Percentiles rank a stretch among this genome's conserved stretches.
Conservation (phyloP, 2,797 vertebrate genomes). For the Gorsachius magnificus region DNA sequence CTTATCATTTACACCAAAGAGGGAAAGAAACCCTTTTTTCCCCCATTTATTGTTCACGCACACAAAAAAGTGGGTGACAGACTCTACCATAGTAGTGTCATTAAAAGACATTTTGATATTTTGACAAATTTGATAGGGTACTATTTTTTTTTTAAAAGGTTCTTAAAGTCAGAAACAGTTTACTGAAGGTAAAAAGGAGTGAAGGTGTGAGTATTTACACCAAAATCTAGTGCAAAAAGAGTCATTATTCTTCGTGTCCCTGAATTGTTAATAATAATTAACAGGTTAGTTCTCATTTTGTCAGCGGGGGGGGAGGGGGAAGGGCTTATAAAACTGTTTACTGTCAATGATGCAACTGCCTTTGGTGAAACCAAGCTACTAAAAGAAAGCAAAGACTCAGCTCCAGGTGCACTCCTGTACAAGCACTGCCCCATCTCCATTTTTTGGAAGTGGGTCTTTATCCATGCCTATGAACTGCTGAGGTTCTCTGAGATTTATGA, state of each 20-base stretch:
- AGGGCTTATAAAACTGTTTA: not conserved
- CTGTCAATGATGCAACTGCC: not conserved
- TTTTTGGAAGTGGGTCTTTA: not conserved
- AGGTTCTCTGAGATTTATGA: not conserved
- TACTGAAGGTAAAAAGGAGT: not conserved
- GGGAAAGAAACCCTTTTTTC: not conserved
- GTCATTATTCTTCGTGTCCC: not conserved
- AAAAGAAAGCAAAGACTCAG: not conserved
- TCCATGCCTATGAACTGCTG: not conserved
- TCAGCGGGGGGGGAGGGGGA: not conserved
- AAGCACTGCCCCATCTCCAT: not conserved
- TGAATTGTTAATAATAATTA: not conserved
- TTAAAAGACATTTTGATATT: not conserved
- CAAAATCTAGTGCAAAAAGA: not conserved
- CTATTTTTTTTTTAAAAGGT: not conserved
- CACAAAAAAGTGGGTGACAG: not conserved
- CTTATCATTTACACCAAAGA: not conserved
- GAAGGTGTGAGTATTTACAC: not conserved
- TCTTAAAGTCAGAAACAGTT: not conserved
- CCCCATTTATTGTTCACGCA: rapidly evolving
- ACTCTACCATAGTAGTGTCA: too few species aligned
- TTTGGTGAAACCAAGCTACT: not conserved
- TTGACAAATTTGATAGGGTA: not conserved
- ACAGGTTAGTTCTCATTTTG: not conserved
- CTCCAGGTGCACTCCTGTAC: not conserved